These are phyloP conservation scores for Cryptocephalus primarius DNA, from an alignment of 2,888 invertebrate genomes.

Conservation along the genomic window DNA sequence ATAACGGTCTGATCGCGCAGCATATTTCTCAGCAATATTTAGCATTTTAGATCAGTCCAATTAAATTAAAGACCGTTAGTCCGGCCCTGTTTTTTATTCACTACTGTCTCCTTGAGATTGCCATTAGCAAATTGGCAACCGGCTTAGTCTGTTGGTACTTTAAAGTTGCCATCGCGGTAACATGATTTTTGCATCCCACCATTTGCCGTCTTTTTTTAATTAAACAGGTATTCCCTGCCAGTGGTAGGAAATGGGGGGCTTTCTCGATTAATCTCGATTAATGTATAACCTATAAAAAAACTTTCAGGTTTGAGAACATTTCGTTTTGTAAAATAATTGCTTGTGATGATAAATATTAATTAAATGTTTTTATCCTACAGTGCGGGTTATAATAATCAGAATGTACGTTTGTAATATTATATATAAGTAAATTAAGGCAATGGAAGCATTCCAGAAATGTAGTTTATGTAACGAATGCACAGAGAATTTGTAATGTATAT, in stretches of 20 bases:
- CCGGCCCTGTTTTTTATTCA: conserved; percentile 15
- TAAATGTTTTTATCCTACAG: too few relatives aligned
- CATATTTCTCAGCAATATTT: conserved; percentile 6
- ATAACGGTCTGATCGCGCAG: not conserved
- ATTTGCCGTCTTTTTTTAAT: conserved; percentile 22
- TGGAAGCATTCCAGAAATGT: too few relatives aligned
- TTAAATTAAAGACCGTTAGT: conserved; percentile 10
- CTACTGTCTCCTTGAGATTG: conserved; percentile 13
- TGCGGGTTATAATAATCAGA: too few relatives aligned
- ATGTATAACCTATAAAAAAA: too few relatives aligned
- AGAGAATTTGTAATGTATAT: too few relatives aligned
- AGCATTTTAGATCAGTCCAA: conserved; percentile 9
- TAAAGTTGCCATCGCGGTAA: conserved; percentile 15
- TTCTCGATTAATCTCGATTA: too few relatives aligned
- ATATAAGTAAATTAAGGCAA: too few relatives aligned
- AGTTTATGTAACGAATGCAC: too few relatives aligned
- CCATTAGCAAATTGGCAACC: conserved; percentile 13
- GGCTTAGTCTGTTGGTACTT: conserved; percentile 7
- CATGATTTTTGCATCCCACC: conserved; percentile 24
- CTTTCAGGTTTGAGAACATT: too few relatives aligned
- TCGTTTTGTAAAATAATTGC: too few relatives aligned
- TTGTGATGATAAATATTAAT: too few relatives aligned
- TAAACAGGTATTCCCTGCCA: conserved; percentile 23
- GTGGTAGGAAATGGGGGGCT: not conserved
- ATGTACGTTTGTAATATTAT: too few relatives aligned